phyloP scores from a whole-genome alignment of 2,888 invertebrate species.

The Dicyrtoma fusca region DNA sequence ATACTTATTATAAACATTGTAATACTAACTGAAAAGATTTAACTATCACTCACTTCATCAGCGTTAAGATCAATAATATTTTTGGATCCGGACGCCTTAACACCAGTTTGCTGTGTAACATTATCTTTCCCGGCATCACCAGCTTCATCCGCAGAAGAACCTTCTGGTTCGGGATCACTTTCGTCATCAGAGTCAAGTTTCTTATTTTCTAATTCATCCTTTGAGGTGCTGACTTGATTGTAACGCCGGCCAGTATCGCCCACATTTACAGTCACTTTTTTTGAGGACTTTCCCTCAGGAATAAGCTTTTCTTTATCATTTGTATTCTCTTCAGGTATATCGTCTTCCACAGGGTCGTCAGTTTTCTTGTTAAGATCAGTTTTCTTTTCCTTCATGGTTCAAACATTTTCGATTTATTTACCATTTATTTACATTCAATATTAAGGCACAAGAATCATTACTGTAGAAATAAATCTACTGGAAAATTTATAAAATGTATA shows the following conservation, averaged over 20 bases:
- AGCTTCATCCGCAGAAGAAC: slow-evolving; percentile 47
- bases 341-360: slow-evolving; percentile 44
- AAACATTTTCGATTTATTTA: slow-evolving; percentile 20
- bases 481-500: neutral
- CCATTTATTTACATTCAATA: too few species aligned
- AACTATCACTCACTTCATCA: slow-evolving; percentile 53
- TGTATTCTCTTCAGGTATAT: slow-evolving; percentile 61
- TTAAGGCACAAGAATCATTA: neutral
- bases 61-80: slow-evolving; percentile 57
- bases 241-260: neutral
- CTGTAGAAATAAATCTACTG: neutral
- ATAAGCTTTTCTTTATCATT: slow-evolving; percentile 69
- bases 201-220: slow-evolving; percentile 57
- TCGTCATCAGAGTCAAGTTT: slow-evolving; percentile 56
- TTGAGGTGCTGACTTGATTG: slow-evolving; percentile 33
- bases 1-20: slow-evolving; percentile 56
- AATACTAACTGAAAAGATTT: too few species aligned
- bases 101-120: slow-evolving; percentile 5
- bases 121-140: slow-evolving; percentile 58
- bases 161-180: slow-evolving; percentile 46
- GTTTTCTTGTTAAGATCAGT: slow-evolving; percentile 43
- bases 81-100: slow-evolving; percentile 58
- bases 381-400: slow-evolving; percentile 34
- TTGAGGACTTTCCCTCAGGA: slow-evolving; percentile 67
- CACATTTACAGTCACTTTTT: slow-evolving; percentile 32